Base-by-base conservation (phyloP, 2,888 invertebrate genomes). In the Pyralis farinalis region DNA sequence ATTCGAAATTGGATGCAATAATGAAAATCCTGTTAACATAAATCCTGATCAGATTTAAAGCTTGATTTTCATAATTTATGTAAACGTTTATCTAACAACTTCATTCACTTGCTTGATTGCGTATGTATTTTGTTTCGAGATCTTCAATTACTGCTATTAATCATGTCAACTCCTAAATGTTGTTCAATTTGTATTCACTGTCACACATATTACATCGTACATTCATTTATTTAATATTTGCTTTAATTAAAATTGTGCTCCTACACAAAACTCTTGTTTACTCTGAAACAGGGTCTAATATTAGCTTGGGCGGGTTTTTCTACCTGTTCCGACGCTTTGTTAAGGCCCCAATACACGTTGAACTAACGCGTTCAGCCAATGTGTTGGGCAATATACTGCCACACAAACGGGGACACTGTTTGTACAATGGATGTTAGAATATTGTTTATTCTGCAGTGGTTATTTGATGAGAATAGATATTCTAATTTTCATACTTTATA, bases 311-410 rank as follows among this genome's bases (percentile, higher is more conserved):
- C 54, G 69, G 72, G 68, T 70, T 73, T 73, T 74, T 74, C 66
- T 81, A 83, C 82, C 80, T 83, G 80, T 74, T 66, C 63, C 51
- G 56, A 59, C 53, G 73, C 74, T 71, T 79, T 78, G 76, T 77
- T 71, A n/a, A n/a, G n/a, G n/a, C n/a, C n/a, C n/a, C n/a, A n/a
- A n/a, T n/a, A n/a, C n/a, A n/a, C n/a, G n/a, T n/a, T n/a, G n/a
- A n/a, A n/a, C n/a, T n/a, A n/a, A n/a, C n/a, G n/a, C n/a, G n/a
- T n/a, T n/a, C n/a, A n/a, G n/a, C n/a, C n/a, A n/a, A n/a, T n/a
- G n/a, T n/a, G n/a, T n/a, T n/a, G n/a, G n/a, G n/a, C n/a, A n/a
- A n/a, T n/a, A n/a, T n/a, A n/a, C n/a, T n/a, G n/a, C n/a, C n/a
- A n/a, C n/a, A n/a, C n/a, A n/a, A n/a, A n/a, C n/a, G n/a, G n/a